A percentile compares a stretch with the other conserved stretches of the same genome.
Conservation (phyloP, 2,797 vertebrate genomes). For the Adelosebastes latens region DNA sequence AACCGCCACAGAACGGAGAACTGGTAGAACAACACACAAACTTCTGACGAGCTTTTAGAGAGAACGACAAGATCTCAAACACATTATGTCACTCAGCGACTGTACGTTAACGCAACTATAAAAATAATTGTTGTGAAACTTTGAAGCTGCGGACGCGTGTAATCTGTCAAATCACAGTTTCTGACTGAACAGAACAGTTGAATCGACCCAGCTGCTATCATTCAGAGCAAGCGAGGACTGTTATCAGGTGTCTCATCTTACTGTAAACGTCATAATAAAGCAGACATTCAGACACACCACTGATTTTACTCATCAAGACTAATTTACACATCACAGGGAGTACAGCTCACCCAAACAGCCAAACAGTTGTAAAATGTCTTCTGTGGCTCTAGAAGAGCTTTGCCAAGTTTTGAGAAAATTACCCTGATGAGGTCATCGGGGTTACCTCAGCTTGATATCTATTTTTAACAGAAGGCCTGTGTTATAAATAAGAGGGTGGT, state of each 20-base stretch:
- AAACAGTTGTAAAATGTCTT: background rate
- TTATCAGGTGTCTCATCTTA: too few species aligned
- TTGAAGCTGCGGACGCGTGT: background rate
- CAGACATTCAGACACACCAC: background rate
- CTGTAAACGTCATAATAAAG: background rate
- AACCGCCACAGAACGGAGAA: slow-evolving; percentile 20
- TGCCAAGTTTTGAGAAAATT: background rate
- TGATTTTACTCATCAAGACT: background rate
- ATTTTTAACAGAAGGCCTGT: background rate
- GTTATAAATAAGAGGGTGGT: background rate
- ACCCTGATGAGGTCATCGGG: background rate
- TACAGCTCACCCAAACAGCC: background rate
- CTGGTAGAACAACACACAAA: slow-evolving; percentile 3
- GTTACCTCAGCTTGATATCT: background rate
- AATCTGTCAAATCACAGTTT: background rate
- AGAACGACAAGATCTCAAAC: background rate
- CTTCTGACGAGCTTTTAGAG: background rate
- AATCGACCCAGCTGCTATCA: background rate
- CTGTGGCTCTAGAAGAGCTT: background rate
- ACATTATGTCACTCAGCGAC: slow-evolving; percentile 6
- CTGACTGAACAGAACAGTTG: background rate
- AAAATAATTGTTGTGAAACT: background rate
- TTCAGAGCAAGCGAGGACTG: background rate
- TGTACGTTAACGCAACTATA: background rate
- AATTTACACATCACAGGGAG: background rate